phyloP scores from a whole-genome alignment of 2,888 invertebrate species.

The Caprella mutica region DNA sequence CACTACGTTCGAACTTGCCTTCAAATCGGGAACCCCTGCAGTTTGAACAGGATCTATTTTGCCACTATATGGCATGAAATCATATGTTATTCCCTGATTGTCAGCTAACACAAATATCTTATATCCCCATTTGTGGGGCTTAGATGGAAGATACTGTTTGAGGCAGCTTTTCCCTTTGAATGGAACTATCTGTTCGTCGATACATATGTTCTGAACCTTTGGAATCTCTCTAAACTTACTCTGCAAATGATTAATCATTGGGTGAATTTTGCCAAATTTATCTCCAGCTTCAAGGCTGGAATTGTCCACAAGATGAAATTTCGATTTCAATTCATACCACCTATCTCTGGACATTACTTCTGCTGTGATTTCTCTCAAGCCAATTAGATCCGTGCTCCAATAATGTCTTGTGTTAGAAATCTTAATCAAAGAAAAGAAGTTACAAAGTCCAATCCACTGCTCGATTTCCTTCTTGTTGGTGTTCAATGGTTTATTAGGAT shows the following conservation, averaged over 20 bases:
- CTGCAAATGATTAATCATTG: not conserved
- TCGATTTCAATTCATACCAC: not conserved
- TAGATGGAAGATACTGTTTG: conserved; percentile 6
- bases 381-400: not conserved
- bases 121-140: conserved; percentile 11
- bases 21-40: conserved; percentile 7
- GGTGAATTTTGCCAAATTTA: not conserved
- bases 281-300: not conserved
- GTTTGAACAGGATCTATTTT: conserved; percentile 9
- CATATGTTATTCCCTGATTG: conserved; percentile 1
- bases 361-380: not conserved
- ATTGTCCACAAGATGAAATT: conserved; percentile 2
- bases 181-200: conserved; percentile 11
- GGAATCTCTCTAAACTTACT: conserved; percentile 3
- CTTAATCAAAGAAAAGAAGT: conserved; percentile 13
- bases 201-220: not conserved
- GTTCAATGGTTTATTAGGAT: conserved; percentile 14
- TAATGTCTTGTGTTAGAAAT: not conserved
- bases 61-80: conserved; percentile 9
- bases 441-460: conserved; percentile 7
- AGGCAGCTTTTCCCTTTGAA: conserved; percentile 1
- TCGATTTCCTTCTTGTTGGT: conserved; percentile 6
- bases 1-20: conserved; percentile 7
- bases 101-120: conserved; percentile 5
- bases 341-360: not conserved